A percentile compares a stretch with the other conserved stretches of the same genome.
Evolutionary conservation across 2,888 invertebrate species (phyloP).

Genomic region (Drosophila pseudotalamancana): DNA sequence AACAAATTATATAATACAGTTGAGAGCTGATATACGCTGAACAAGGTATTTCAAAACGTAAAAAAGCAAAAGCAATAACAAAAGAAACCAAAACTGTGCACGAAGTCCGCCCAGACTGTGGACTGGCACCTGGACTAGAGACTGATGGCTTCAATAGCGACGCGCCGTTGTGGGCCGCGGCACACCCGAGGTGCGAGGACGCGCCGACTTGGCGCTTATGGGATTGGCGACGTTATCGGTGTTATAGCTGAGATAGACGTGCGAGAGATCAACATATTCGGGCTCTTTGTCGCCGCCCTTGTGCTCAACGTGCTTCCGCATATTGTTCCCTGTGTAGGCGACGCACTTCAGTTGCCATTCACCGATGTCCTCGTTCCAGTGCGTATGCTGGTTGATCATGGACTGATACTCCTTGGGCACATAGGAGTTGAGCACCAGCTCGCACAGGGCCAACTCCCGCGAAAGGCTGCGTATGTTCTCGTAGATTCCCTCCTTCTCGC

Average conservation of each 20-base stretch:
- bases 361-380: slow-evolving; percentile 99
- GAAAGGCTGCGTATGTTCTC: slow-evolving; percentile 96
- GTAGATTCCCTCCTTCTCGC: slow-evolving; percentile 97
- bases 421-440: slow-evolving; percentile 95
- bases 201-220: slow-evolving; percentile 85
- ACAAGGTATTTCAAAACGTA: slow-evolving; percentile 64
- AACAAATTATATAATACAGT: slow-evolving; percentile 40
- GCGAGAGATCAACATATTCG: slow-evolving; percentile 87
- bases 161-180: slow-evolving; percentile 86
- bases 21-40: slow-evolving; percentile 39
- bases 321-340: slow-evolving; percentile 99
- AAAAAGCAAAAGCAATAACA: slow-evolving; percentile 59
- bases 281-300: slow-evolving; percentile 84
- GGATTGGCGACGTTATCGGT: slow-evolving; percentile 86
- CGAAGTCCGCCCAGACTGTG: slow-evolving; percentile 43
- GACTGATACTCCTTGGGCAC: slow-evolving; percentile 97
- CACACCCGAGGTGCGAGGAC: slow-evolving; percentile 85
- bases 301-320: slow-evolving; percentile 89
- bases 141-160: slow-evolving; percentile 73
- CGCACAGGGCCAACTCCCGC: slow-evolving; percentile 95
- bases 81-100: slow-evolving; percentile 66
- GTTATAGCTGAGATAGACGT: slow-evolving; percentile 88
- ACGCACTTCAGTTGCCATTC: slow-evolving; percentile 99
- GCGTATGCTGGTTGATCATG: slow-evolving; percentile 94
- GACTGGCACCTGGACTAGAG: slow-evolving; percentile 19